Base-by-base conservation (phyloP, 2,797 vertebrate species). In the Neostethus bicornis region DNA sequence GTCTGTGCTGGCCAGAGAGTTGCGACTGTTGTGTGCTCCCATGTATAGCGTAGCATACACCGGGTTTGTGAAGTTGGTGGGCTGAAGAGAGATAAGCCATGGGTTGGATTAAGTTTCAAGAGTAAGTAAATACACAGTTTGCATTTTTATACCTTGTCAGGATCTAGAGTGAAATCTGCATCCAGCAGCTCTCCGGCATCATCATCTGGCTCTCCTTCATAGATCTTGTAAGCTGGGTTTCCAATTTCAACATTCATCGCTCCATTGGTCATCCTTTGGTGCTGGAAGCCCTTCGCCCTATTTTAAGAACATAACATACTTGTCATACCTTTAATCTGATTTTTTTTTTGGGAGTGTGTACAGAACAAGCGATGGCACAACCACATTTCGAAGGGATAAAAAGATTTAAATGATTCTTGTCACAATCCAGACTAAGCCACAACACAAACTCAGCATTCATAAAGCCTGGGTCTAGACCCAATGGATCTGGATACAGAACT, bases 21-120 rank as follows among this genome's bases (percentile, higher is more conserved):
- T 95, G 66, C 94, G 94, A 84, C 96, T 97, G 90, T 92, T 95
- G 62, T 98, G 95, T 43, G 94, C 95, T 0, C 96, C 96, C 96
- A 99, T 98, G 92, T 99, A 99, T 45, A 98, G 91, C 1, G 96
- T 98, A 90, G 96, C 96, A 0, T 99, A 99, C 24, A 98, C 96
- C 0, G 96, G 96, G 86, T 98, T 99, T 51, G 96, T 99, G 91
- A 98, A 98, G 89, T 99, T 99, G 78, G 96, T 98, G 43, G 96
- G 96, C 96, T 98, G 63, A 0, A 52, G 49, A 28, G 14, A 17
- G 42, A 4, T 1, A 55, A 43, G 47, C n/a, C 3, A 55, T 10
- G 7, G 16, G 53, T 80, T 45, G 70, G 20, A 47, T 21, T 29
- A 25, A 3, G 1, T 21, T 19, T 11, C 35, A 13, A 2, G 16